Percentiles rank a stretch among this genome's conserved stretches.
These are phyloP conservation scores for Anableps anableps DNA, from an alignment of 2,797 vertebrate genomes.

Conservation along the genomic window DNA sequence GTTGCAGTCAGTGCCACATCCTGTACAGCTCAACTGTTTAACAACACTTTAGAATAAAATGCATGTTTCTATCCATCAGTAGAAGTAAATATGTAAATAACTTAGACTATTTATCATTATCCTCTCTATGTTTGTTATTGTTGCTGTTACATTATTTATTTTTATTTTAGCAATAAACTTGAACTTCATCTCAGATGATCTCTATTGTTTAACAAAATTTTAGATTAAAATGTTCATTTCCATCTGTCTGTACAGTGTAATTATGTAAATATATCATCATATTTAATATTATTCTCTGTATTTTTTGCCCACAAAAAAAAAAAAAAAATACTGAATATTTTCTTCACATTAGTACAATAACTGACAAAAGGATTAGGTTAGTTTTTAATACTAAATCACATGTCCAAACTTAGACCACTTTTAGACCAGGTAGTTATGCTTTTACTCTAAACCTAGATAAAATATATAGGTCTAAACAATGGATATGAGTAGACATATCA, in stretches of 20 bases:
- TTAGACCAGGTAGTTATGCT: neutral
- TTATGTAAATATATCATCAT: no score
- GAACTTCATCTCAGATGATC: no score
- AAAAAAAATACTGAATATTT: neutral
- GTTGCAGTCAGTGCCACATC: neutral
- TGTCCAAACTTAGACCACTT: neutral
- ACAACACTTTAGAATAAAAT: neutral
- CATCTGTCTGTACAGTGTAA: no score
- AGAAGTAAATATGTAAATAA: neutral
- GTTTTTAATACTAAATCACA: neutral
- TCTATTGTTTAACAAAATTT: no score
- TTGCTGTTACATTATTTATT: neutral
- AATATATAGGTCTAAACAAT: neutral
- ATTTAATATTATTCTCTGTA: no score
- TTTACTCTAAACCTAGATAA: neutral
- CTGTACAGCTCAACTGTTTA: neutral
- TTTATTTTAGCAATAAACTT: no score
- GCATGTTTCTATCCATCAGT: neutral
- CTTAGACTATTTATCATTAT: neutral
- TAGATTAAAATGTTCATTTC: no score
- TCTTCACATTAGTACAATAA: neutral
- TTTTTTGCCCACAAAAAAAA: no score
- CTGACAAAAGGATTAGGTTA: neutral
- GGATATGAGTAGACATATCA: neutral
- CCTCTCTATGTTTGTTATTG: neutral